Evolutionary conservation across 2,797 vertebrate genomes (phyloP).

Genomic region (Anableps anableps): DNA sequence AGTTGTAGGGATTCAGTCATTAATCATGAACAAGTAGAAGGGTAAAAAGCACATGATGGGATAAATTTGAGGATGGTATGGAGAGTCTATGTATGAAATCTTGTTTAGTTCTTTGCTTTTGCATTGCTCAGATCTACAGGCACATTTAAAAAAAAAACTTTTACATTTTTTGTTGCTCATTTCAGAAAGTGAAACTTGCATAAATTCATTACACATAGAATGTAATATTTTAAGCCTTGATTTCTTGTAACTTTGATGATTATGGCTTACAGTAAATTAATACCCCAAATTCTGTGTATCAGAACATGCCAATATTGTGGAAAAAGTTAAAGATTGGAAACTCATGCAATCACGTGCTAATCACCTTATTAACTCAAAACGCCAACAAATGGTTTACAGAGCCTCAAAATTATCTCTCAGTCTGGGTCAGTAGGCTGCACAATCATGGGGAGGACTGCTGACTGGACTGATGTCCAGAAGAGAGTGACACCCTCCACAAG

Average conservation of each 20-base stretch:
- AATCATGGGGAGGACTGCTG: neutral
- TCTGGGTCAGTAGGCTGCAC: neutral
- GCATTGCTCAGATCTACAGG: neutral
- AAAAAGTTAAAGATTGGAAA: too few species aligned
- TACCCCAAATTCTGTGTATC: too few species aligned
- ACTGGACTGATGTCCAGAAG: neutral
- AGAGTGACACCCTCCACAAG: neutral
- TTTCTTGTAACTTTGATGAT: too few species aligned
- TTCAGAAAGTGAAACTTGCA: neutral
- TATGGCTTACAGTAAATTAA: too few species aligned
- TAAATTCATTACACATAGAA: neutral
- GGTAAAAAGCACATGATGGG: slow-evolving; percentile 59
- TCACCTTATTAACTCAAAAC: neutral
- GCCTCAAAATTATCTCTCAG: neutral
- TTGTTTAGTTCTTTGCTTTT: neutral
- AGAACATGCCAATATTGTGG: too few species aligned
- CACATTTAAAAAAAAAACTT: neutral
- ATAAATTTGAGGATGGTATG: slow-evolving; percentile 46
- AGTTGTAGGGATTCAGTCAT: slow-evolving; percentile 52
- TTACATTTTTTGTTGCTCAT: neutral
- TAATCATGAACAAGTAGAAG: slow-evolving; percentile 44
- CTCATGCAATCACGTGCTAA: neutral
- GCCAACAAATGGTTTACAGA: neutral
- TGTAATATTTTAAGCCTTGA: too few species aligned
- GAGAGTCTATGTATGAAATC: slow-evolving; percentile 33